These are phyloP conservation scores for Corvus cornix DNA, from an alignment of 2,113 vertebrate genomes.

Conservation along the genomic window DNA sequence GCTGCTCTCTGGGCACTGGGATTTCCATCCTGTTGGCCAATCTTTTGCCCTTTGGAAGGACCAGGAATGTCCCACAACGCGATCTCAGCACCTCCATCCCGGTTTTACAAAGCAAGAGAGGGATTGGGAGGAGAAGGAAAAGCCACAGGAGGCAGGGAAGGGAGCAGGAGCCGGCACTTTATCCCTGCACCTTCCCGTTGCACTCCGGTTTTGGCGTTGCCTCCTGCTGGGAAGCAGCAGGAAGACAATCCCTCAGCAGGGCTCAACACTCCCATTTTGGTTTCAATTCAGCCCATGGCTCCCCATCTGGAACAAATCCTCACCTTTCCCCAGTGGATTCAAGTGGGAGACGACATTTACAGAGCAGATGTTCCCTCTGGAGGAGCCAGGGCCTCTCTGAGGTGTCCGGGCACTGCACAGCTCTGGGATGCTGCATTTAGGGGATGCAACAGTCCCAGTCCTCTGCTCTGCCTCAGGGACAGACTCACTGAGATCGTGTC, in stretches of 20 bases:
- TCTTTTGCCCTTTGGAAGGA: background rate
- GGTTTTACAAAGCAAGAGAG: background rate
- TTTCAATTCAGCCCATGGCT: background rate
- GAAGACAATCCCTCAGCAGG: background rate
- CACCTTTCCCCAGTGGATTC: background rate
- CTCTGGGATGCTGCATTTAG: rapidly evolving
- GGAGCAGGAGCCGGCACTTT: background rate
- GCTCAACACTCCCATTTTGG: background rate
- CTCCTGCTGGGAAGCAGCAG: background rate
- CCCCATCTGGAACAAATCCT: conserved; percentile 45
- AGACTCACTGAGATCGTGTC: background rate
- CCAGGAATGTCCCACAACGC: rapidly evolving
- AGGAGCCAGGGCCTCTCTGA: background rate
- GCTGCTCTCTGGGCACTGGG: background rate
- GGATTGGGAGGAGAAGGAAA: background rate
- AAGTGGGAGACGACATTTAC: background rate
- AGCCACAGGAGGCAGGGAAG: background rate
- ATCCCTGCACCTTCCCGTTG: background rate
- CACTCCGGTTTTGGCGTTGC: background rate
- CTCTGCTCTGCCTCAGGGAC: background rate
- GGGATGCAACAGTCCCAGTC: background rate
- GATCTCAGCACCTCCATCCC: rapidly evolving
- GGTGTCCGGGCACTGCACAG: background rate
- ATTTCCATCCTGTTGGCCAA: background rate
- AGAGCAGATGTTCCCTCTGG: conserved; percentile 12